phyloP scores from a whole-genome alignment of 64 coral and sea anemone genomes.

The Orbicella faveolata region DNA sequence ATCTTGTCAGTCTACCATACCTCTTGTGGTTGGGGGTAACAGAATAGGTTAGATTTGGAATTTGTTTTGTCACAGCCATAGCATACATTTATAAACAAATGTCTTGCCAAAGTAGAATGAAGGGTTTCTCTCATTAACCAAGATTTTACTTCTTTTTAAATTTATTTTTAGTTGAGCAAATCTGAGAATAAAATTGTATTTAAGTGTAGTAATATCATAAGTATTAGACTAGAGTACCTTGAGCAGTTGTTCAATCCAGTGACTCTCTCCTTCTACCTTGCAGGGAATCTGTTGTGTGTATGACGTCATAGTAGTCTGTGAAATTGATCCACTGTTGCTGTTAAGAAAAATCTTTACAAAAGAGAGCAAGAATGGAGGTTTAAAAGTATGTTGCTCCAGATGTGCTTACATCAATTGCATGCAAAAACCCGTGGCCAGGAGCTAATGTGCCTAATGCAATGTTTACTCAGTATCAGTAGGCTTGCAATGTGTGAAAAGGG shows the following conservation, averaged over 20 bases:
- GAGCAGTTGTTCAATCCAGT: not conserved
- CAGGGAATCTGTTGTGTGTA: conserved; percentile 91
- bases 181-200: not conserved
- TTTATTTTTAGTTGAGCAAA: not conserved
- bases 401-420: too few species aligned
- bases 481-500: too few species aligned
- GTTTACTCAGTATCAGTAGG: too few species aligned
- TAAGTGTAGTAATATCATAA: not conserved
- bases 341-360: conserved; percentile 2
- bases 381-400: not conserved
- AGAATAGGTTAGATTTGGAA: too few species aligned
- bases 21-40: too few species aligned
- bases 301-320: conserved; percentile 73
- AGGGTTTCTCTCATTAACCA: not conserved
- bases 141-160: too few species aligned
- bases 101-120: not conserved
- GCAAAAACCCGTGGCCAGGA: too few species aligned
- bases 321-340: conserved; percentile 56
- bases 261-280: not conserved
- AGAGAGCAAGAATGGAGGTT: conserved; percentile 6
- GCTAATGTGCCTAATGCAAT: too few species aligned
- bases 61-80: too few species aligned
- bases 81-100: too few species aligned
- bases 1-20: too few species aligned
- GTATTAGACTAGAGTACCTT: not conserved